Base-by-base conservation (phyloP, 2,113 vertebrate species). In the Hippocampus mohnikei region DNA sequence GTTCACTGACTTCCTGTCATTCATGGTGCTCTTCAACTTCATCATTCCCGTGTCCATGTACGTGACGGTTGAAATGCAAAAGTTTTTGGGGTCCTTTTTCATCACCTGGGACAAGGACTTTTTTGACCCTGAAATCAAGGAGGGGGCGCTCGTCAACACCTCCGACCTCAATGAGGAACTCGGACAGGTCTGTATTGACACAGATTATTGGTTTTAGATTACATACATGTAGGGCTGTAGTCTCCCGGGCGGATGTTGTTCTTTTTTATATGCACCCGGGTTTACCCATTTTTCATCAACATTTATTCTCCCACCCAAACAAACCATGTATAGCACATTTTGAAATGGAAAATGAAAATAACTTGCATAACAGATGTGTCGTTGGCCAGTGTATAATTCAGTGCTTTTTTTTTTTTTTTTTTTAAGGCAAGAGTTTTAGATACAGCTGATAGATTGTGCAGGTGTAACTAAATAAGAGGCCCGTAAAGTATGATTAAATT, bases 21-120 rank as follows among this genome's bases (percentile, higher is more conserved):
- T 98, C 84, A 98, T 99, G 97, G 97, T 99, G 78, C 94, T 99
- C 7, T 99, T 98, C 93, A 99, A 99, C 87, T 99, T 98, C 72
- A 98, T 99, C 82, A 99, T 99, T 88, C 97, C 97, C 0, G 96
- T 99, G 70, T 99, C 97, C 88, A 98, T 99, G 96, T 99, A 99
- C 0, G 97, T 99, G 73, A 99, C 97, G 0, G 97, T 99, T 52
- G 97, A 99, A 91, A 99, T 99, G 97, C 97, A 99, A 77, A 99
- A 99, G 88, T 99, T 99, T 90, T 83, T 99, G 82, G 97, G 97
- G 41, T 99, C 97, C 37, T 98, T 96, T 87, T 99, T 99, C 88
- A 99, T 99, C 85, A 83, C 94, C 1, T 99, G 97, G 97, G 97
- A 99, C 90, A 95, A 93, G 68, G 97, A 98, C 73, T 96, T 99